These are phyloP conservation scores for Drosophila basisetae DNA, from an alignment of 2,888 invertebrate genomes.

Conservation along the genomic window DNA sequence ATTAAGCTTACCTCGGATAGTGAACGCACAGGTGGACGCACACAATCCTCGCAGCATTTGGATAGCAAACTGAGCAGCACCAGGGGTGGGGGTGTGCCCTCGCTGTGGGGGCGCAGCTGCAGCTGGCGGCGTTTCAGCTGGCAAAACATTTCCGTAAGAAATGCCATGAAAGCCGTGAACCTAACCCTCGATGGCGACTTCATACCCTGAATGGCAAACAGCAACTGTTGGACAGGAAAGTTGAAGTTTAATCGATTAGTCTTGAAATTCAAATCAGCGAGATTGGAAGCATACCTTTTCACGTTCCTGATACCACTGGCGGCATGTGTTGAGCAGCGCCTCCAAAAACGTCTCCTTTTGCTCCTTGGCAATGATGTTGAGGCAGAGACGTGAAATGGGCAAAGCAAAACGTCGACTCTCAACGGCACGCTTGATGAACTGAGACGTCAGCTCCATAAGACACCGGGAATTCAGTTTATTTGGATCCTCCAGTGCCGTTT, in stretches of 20 bases:
- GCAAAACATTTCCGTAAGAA: conserved; percentile 95
- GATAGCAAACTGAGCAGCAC: conserved; percentile 93
- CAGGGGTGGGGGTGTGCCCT: conserved; percentile 89
- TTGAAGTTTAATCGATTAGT: neutral
- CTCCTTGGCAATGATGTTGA: conserved; percentile 94
- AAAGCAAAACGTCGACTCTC: conserved; percentile 91
- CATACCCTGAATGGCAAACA: conserved; percentile 85
- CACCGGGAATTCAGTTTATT: conserved; percentile 90
- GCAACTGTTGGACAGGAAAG: conserved; percentile 62
- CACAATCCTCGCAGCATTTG: conserved; percentile 95
- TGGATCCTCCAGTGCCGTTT: conserved; percentile 93
- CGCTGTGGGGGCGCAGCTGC: conserved; percentile 86
- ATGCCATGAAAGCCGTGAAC: conserved; percentile 94
- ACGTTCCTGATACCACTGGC: conserved; percentile 95
- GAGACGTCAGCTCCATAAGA: conserved; percentile 94
- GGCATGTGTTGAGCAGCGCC: conserved; percentile 94
- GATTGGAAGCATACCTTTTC: conserved; percentile 87
- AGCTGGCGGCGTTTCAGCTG: conserved; percentile 90
- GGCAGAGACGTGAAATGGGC: conserved; percentile 93
- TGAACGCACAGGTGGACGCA: conserved; percentile 92
- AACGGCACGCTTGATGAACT: conserved; percentile 92
- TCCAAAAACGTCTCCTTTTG: conserved; percentile 95
- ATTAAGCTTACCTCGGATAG: conserved; percentile 89
- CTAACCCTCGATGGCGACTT: conserved; percentile 88
- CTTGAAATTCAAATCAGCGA: neutral